Evolutionary conservation across 2,113 vertebrate species (phyloP).

Genomic region (Nanorana parkeri): DNA sequence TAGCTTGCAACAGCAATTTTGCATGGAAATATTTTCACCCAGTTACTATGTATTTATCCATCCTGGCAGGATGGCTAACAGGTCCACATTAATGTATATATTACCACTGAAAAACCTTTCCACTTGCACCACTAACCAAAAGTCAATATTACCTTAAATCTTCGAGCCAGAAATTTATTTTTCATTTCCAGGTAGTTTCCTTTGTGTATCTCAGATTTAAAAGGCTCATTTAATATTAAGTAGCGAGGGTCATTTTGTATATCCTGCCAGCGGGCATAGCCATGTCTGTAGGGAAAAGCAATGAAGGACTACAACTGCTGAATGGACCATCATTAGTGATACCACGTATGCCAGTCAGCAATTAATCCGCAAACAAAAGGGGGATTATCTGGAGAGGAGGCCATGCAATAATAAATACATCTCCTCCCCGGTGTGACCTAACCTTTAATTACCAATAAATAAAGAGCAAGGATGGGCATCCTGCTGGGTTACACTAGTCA

Average conservation of each 20-base stretch:
- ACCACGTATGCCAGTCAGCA: neutral
- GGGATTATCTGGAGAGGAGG: neutral
- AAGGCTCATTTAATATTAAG: constrained; percentile 93
- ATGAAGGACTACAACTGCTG: constrained; percentile 7
- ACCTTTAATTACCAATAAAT: constrained; percentile 35
- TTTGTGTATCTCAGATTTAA: constrained; percentile 95
- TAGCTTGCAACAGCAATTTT: too few relatives aligned
- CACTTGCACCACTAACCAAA: too few relatives aligned
- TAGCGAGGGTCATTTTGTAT: constrained; percentile 95
- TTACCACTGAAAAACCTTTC: too few relatives aligned
- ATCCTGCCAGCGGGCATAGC: constrained; percentile 98
- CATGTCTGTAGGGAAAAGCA: constrained; percentile 80
- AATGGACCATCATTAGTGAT: neutral
- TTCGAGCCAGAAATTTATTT: constrained; percentile 96
- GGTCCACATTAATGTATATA: too few relatives aligned
- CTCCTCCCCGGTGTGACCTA: neutral
- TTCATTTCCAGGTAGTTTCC: constrained; percentile 99
- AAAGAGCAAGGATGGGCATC: constrained; percentile 1
- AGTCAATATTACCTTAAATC: constrained; percentile 83
- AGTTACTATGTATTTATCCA: too few relatives aligned
- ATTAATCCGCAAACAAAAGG: neutral
- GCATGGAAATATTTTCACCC: too few relatives aligned
- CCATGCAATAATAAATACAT: neutral
- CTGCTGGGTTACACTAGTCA: neutral
- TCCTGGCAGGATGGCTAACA: too few relatives aligned